phyloP scores from a whole-genome alignment of 2,113 vertebrate species.

The Sceloporus tristichus region DNA sequence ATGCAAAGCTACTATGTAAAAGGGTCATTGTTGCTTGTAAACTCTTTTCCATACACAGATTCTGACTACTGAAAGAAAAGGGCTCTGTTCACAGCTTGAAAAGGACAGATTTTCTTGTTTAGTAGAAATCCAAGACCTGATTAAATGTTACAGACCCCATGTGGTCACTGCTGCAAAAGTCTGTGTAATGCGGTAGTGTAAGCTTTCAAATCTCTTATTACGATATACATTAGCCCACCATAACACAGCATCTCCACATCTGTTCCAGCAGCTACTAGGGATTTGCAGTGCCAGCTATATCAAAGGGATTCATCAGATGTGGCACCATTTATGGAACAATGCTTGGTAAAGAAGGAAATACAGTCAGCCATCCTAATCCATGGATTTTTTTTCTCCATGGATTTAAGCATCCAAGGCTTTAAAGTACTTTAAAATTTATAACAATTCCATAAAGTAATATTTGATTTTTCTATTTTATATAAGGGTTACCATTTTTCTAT shows the following conservation, averaged over 20 bases:
- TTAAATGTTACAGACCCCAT: conserved; percentile 17
- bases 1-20: conserved; percentile 31
- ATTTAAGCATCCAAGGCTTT: too few relatives aligned
- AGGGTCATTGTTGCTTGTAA: conserved; percentile 33
- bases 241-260: not conserved
- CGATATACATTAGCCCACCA: not conserved
- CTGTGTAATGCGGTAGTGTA: too few relatives aligned
- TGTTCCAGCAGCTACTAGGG: not conserved
- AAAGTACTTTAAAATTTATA: too few relatives aligned
- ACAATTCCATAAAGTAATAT: too few relatives aligned
- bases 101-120: conserved; percentile 22
- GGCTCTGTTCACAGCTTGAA: conserved; percentile 25
- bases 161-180: not conserved
- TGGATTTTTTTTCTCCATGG: too few relatives aligned
- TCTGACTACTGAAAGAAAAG: conserved; percentile 25
- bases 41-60: conserved; percentile 15
- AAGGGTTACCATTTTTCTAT: too few relatives aligned
- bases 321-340: not conserved
- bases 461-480: too few relatives aligned
- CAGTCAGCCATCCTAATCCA: too few relatives aligned
- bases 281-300: not conserved
- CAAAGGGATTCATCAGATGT: not conserved
- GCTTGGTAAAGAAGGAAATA: not conserved
- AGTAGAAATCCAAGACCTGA: not conserved
- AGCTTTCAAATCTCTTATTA: not conserved